phyloP scores from a whole-genome alignment of 1,140 invertebrate genomes.

The Thrips palmi region DNA sequence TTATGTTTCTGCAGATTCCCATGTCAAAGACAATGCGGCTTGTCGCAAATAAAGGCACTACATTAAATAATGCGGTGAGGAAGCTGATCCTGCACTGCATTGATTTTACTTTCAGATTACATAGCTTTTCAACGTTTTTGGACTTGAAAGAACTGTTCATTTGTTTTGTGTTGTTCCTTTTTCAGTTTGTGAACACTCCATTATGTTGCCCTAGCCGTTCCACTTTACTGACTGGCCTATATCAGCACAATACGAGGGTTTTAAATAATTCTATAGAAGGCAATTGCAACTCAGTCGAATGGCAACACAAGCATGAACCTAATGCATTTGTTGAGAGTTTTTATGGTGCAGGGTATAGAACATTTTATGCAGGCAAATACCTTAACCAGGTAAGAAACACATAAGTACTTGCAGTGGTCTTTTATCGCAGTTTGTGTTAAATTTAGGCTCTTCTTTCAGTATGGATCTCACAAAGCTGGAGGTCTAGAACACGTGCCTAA shows the following conservation, averaged over 20 bases:
- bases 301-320: slow-evolving; percentile 42
- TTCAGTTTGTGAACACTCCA: slow-evolving; percentile 56
- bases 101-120: slow-evolving; percentile 6
- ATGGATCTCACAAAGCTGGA: slow-evolving; percentile 33
- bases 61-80: slow-evolving; percentile 56
- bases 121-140: neutral
- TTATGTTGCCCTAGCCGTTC: slow-evolving; percentile 80
- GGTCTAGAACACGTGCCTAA: slow-evolving; percentile 46
- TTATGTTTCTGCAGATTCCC: slow-evolving; percentile 30
- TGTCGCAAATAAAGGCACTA: slow-evolving; percentile 40
- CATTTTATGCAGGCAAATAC: slow-evolving; percentile 78
- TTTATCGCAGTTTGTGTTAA: too few relatives aligned
- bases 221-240: slow-evolving; percentile 66
- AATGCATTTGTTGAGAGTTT: slow-evolving; percentile 47
- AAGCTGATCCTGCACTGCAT: too few relatives aligned
- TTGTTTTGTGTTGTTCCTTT: slow-evolving; percentile 7
- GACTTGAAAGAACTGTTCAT: neutral
- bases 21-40: slow-evolving; percentile 40
- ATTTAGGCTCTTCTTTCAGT: slow-evolving; percentile 34
- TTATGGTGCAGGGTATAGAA: slow-evolving; percentile 42
- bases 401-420: neutral
- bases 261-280: slow-evolving; percentile 59
- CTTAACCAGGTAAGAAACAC: slow-evolving; percentile 52
- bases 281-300: slow-evolving; percentile 48
- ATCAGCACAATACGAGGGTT: slow-evolving; percentile 64